Percentiles rank a stretch among this genome's conserved stretches.
These are phyloP conservation scores for Gortyna flavago DNA, from an alignment of 2,888 invertebrate species.

Conservation along the genomic window DNA sequence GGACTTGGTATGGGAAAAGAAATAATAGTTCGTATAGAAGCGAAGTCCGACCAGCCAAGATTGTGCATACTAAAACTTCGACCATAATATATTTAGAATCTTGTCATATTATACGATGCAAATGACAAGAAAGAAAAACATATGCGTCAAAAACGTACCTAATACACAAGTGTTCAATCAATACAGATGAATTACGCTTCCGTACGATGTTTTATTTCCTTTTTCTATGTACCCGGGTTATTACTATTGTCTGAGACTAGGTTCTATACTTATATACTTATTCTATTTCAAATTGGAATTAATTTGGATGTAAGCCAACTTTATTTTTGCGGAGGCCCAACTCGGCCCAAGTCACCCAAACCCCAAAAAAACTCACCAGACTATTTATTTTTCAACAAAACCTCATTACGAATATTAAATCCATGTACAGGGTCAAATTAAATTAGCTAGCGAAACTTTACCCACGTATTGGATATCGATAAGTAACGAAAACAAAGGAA, in stretches of 20 bases:
- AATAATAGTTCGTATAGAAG: background rate
- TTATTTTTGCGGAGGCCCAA: background rate
- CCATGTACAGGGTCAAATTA: background rate
- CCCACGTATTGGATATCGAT: background rate
- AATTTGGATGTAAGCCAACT: slow-evolving; percentile 8
- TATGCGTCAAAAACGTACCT: background rate
- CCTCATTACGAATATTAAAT: background rate
- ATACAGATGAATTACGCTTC: background rate
- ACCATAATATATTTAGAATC: background rate
- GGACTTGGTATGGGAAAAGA: background rate
- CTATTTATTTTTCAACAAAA: background rate
- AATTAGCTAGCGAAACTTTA: background rate
- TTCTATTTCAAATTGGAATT: background rate
- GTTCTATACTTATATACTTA: background rate
- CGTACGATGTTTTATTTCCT: background rate
- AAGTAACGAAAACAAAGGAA: background rate
- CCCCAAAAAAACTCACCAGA: background rate
- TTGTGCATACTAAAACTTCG: background rate
- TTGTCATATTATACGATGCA: background rate
- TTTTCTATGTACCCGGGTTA: background rate
- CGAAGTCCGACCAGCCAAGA: background rate
- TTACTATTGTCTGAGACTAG: background rate
- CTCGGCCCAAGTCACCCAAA: background rate
- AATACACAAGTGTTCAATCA: background rate
- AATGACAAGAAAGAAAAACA: background rate